These are phyloP conservation scores for Morinoia aosen DNA, from an alignment of 2,888 invertebrate species.

Conservation along the genomic window DNA sequence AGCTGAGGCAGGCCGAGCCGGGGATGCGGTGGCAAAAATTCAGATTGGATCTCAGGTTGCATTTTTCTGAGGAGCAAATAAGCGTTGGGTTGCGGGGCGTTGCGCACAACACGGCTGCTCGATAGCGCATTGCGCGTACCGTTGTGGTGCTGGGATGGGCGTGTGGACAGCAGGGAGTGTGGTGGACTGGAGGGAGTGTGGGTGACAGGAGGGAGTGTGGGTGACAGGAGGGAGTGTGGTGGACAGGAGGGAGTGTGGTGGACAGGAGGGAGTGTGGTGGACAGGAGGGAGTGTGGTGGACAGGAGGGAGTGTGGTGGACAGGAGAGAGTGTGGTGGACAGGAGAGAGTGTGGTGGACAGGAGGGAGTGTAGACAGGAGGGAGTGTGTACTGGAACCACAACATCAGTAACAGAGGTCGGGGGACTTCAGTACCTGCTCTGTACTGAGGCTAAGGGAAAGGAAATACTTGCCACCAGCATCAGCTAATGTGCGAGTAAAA, in stretches of 20 bases:
- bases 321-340: not conserved
- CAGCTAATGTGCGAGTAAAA: not conserved
- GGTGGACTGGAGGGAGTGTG: not conserved
- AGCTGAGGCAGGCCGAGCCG: not conserved
- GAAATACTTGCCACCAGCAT: not conserved
- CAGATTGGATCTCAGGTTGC: conserved; percentile 3
- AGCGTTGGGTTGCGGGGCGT: not conserved
- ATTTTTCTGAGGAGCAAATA: not conserved
- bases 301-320: not conserved
- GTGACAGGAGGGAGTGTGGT: no score
- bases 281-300: not conserved
- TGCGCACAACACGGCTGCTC: not conserved
- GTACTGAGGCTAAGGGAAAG: not conserved
- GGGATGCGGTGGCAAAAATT: not conserved
- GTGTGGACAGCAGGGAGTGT: not conserved
- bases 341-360: no score
- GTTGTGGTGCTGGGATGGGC: not conserved
- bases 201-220: not conserved
- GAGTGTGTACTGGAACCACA: not conserved
- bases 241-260: no score
- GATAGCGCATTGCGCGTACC: not conserved
- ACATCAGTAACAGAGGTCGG: not conserved
- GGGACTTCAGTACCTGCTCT: not conserved
- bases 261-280: no score
- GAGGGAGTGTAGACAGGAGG: no score